Evolutionary conservation across 2,888 invertebrate genomes (phyloP).

Genomic region (Chironomus riparius): DNA sequence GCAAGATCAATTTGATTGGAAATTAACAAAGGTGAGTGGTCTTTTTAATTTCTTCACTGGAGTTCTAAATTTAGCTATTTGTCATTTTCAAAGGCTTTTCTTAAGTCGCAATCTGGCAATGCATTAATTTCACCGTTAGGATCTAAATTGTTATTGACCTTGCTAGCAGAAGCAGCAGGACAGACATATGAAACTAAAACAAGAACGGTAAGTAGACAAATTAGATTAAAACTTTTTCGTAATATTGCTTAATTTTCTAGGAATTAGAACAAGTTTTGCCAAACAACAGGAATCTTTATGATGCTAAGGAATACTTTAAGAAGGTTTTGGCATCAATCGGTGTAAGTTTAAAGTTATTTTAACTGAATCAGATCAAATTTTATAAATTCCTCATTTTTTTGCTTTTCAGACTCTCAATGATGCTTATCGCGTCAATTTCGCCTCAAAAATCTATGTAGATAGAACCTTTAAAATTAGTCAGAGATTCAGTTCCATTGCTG

Average conservation of each 20-base stretch:
- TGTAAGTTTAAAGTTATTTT: background rate
- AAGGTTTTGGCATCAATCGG: background rate
- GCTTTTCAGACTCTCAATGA: constrained; percentile 29
- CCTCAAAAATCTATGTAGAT: constrained; percentile 56
- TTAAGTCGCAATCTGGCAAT: constrained; percentile 42
- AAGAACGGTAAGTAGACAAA: constrained; percentile 28
- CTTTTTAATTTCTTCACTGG: no score
- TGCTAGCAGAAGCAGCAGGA: constrained; percentile 63
- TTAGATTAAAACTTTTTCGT: no score
- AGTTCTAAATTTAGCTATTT: no score
- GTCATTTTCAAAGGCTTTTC: no score
- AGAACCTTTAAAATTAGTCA: constrained; percentile 47
- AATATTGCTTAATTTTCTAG: background rate
- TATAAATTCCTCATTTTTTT: no score
- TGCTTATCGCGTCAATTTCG: constrained; percentile 53
- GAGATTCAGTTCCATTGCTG: constrained; percentile 50
- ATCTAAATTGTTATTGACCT: constrained; percentile 60
- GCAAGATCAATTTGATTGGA: constrained; percentile 59
- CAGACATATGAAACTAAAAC: constrained; percentile 32
- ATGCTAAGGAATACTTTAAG: constrained; percentile 20
- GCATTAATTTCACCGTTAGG: constrained; percentile 68
- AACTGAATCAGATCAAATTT: no score
- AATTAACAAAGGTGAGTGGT: constrained; percentile 50
- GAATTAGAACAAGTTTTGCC: constrained; percentile 21
- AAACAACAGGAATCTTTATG: constrained; percentile 7